Evolutionary conservation across 2,888 invertebrate species (phyloP).

Genomic region (Tachina grossa): DNA sequence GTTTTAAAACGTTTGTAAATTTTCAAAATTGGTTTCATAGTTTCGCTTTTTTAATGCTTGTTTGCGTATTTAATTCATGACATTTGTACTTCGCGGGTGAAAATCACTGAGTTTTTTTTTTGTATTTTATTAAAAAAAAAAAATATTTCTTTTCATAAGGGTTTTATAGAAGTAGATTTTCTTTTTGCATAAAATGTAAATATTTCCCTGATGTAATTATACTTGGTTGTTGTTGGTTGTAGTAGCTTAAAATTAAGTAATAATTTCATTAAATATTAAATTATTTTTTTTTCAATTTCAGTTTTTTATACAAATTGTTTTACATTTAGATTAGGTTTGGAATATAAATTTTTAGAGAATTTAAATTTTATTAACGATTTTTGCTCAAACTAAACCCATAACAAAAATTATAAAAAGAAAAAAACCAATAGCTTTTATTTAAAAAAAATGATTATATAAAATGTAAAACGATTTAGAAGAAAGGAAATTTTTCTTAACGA

Average conservation of each 20-base stretch:
- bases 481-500: constrained; percentile 29
- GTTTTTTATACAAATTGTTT: constrained; percentile 54
- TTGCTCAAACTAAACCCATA: constrained; percentile 32
- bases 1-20: constrained; percentile 53
- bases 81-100: constrained; percentile 83
- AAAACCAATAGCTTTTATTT: constrained; percentile 52
- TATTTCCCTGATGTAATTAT: constrained; percentile 70
- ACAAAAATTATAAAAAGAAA: constrained; percentile 69
- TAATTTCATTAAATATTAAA: constrained; percentile 64
- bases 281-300: constrained; percentile 53
- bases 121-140: constrained; percentile 64
- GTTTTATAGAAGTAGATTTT: constrained; percentile 65
- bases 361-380: constrained; percentile 62
- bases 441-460: constrained; percentile 33
- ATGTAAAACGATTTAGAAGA: constrained; percentile 16
- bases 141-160: constrained; percentile 73
- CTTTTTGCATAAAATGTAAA: constrained; percentile 63
- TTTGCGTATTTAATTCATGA: constrained; percentile 73
- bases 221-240: constrained; percentile 61
- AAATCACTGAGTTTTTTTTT: constrained; percentile 82
- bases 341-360: constrained; percentile 81
- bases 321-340: constrained; percentile 69
- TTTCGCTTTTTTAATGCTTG: constrained; percentile 65
- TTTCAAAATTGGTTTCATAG: constrained; percentile 56
- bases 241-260: constrained; percentile 63